Evolutionary conservation across 2,888 invertebrate genomes (phyloP), one percentile per base, ranked within the genome.

Genomic region (Gasteruption jaculator): DNA sequence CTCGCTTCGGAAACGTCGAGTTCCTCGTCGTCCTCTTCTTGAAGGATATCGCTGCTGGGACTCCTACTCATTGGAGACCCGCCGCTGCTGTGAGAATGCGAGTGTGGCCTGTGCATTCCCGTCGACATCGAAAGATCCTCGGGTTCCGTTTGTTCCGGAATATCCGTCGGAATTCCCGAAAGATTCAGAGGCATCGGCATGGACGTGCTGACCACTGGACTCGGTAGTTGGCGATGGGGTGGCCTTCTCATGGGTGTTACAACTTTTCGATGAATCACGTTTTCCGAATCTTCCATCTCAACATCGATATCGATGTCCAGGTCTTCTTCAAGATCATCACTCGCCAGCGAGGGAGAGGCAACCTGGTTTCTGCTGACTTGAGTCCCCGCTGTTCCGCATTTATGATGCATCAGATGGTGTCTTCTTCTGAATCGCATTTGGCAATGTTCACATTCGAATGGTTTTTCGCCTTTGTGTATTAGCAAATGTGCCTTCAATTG

Each of bases 401-500:
- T 89, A 73, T 87, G 87, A 64, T 89, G 87, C 69, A 87, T 76
- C 31, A 91, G 77, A 57, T 92, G 92, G 70, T 92, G 91, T 69
- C 90, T 82, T 55, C 91, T 76, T 16, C 91, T 77, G 73, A 91
- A 92, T 50, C 86, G 79, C 52, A 83, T 81, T 48, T 83, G 82
- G 62, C 92, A 92, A 12, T 83, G 78, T 5, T 79, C 78, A 70
- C 92, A 93, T 38, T 82, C 81, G 70, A 89, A 92, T 1, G 91
- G 91, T 56, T 91, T 91, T 68, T 91, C 89, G 24, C 91, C 90
- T 54, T 89, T 88, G 73, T 93, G 93, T 40, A 91, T 89, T 50
- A 92, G 73, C 61, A 84, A 80, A 65, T 93, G 93, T 4, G 91
- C 91, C 71, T 92, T 92, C 40, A 92, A 74, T 68, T 93, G 92